Percentiles rank a stretch among this genome's conserved stretches.
Conservation (phyloP, 1,140 invertebrate species). For the Drosophila yakuba region DNA sequence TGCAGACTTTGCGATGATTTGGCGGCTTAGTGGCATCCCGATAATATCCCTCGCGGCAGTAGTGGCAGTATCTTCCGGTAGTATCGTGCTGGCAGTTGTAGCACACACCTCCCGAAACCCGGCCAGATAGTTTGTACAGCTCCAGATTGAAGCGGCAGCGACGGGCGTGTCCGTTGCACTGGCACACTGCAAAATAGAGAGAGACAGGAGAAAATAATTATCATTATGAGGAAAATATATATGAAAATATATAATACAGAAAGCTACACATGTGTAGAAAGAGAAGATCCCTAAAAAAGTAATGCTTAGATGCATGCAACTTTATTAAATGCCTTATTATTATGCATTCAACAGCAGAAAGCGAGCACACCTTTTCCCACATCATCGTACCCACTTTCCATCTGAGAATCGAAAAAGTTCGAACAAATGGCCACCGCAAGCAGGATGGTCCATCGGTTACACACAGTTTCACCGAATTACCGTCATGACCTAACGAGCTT, state of each 20-base stretch:
- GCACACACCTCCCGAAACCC: constrained; percentile 96
- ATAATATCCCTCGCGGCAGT: constrained; percentile 97
- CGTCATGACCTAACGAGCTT: constrained; percentile 26
- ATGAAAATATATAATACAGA: background rate
- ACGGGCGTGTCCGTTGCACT: constrained; percentile 96
- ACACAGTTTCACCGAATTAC: constrained; percentile 22
- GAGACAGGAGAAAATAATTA: no score
- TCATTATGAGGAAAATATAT: no score
- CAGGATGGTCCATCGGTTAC: background rate
- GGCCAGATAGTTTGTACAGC: constrained; percentile 95
- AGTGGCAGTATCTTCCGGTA: constrained; percentile 95
- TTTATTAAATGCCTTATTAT: no score
- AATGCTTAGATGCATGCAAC: no score
- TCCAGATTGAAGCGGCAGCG: constrained; percentile 98
- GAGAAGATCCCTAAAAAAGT: background rate
- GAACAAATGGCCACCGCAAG: constrained; percentile 4
- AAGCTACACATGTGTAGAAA: no score
- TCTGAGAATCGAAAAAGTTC: background rate
- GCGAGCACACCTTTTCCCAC: no score
- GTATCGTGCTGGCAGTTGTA: constrained; percentile 96
- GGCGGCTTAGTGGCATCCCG: constrained; percentile 94
- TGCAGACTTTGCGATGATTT: constrained; percentile 95
- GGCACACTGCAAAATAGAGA: constrained; percentile 90
- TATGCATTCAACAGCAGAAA: no score
- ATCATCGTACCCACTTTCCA: no score